phyloP scores from a whole-genome alignment of 2,888 invertebrate genomes.

The Trachelus tabidus region DNA sequence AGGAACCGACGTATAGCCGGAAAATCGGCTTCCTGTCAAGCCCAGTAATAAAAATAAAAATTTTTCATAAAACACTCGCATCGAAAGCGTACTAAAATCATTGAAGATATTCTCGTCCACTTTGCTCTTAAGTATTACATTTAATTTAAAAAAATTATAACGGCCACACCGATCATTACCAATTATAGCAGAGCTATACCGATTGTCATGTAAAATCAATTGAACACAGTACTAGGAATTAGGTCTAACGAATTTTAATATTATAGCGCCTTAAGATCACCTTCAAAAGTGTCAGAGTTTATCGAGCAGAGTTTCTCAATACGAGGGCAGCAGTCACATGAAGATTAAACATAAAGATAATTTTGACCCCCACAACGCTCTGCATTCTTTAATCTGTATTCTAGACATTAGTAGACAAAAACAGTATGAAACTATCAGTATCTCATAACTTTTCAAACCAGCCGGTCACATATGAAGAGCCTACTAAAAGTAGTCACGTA shows the following conservation, averaged over 20 bases:
- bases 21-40: too few relatives aligned
- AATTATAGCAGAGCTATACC: neutral
- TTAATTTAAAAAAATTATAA: too few relatives aligned
- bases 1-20: too few relatives aligned
- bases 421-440: neutral
- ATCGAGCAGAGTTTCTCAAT: constrained; percentile 24
- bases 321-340: neutral
- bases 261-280: neutral
- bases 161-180: too few relatives aligned
- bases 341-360: constrained; percentile 4
- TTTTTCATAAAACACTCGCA: neutral
- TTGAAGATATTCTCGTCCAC: neutral
- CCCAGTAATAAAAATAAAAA: too few relatives aligned
- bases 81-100: neutral
- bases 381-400: neutral
- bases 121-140: neutral
- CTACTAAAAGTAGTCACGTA: neutral
- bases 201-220: neutral
- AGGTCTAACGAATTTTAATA: neutral
- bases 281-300: constrained; percentile 23
- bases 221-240: neutral
- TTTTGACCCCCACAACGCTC: neutral
- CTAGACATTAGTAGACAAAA: neutral
- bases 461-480: neutral
- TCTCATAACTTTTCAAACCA: neutral